phyloP scores from a whole-genome alignment of 2,797 vertebrate genomes.

The Rhinella marina region DNA sequence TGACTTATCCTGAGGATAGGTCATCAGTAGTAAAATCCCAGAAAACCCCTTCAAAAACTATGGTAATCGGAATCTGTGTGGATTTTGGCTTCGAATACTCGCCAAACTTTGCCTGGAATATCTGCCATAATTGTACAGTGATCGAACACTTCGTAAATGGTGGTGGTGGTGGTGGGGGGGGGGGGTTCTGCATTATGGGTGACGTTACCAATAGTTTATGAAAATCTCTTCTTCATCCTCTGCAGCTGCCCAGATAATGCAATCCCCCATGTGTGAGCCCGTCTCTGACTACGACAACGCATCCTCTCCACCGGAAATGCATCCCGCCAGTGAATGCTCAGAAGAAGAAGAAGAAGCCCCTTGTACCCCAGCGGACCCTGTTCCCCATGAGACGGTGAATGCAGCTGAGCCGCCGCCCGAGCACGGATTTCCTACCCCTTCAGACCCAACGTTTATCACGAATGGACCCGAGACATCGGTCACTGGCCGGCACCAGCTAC shows the following conservation, averaged over 20 bases:
- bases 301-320: constrained; percentile 3
- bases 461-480: background rate
- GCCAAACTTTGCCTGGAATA: no score
- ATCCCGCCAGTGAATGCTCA: constrained; percentile 21
- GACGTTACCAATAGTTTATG: background rate
- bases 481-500: background rate
- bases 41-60: no score
- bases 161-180: background rate
- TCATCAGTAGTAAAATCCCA: no score
- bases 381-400: background rate
- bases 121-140: no score
- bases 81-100: no score
- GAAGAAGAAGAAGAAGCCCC: constrained; percentile 19
- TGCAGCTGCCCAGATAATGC: background rate
- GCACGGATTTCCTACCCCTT: background rate
- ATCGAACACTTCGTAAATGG: background rate
- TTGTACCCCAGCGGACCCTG: background rate
- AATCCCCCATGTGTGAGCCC: background rate
- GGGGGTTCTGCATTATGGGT: background rate
- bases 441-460: background rate
- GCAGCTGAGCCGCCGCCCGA: background rate
- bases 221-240: background rate
- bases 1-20: no score
- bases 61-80: no score
- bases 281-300: constrained; percentile 16